phyloP scores from a whole-genome alignment of 2,113 vertebrate genomes.

The Xerus inauris region DNA sequence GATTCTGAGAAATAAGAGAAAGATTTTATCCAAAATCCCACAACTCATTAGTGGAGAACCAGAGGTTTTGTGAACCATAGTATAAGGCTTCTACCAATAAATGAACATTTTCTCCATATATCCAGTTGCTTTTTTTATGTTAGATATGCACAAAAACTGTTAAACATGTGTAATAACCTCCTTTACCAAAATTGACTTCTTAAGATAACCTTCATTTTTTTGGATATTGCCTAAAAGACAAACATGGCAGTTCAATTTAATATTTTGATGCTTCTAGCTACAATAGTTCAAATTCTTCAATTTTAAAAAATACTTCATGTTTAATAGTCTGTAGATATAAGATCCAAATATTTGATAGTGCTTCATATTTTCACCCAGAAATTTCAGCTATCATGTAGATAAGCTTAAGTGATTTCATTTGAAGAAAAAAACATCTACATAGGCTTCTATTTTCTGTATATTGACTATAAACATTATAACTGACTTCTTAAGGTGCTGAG shows the following conservation, averaged over 20 bases:
- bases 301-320: constrained; percentile 24
- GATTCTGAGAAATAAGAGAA: background rate
- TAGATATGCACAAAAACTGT: background rate
- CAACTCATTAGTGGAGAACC: background rate
- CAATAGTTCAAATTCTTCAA: background rate
- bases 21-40: background rate
- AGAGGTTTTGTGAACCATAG: background rate
- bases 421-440: background rate
- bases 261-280: background rate
- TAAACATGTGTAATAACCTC: background rate
- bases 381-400: background rate
- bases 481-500: background rate
- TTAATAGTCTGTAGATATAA: background rate
- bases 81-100: background rate
- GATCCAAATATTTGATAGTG: constrained; percentile 13
- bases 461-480: background rate
- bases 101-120: background rate
- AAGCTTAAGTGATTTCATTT: background rate
- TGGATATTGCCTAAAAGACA: background rate
- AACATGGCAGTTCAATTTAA: background rate
- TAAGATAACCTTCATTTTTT: background rate
- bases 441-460: background rate
- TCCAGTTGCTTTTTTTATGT: background rate
- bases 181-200: background rate
- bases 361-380: background rate